Evolutionary conservation across 2,113 vertebrate species (phyloP), one percentile per base, ranked within the genome.

Genomic region (Xenus cinereus): DNA sequence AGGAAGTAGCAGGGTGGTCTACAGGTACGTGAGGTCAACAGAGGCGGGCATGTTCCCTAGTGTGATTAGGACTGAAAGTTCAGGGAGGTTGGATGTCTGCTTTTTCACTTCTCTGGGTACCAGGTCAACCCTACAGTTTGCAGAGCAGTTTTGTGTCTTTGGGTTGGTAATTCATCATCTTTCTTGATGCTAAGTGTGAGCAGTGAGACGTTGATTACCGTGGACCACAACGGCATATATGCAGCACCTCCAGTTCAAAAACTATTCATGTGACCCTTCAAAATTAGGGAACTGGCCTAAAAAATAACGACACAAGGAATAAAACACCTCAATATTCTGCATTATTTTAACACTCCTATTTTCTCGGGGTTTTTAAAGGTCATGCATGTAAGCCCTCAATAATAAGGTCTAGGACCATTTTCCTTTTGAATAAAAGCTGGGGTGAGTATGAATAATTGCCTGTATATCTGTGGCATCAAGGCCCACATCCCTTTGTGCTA

Each of bases 141-240:
- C 35, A 63, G 48, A 84, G 37, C 15, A 51, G 14, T 46, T 85
- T 69, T n/a, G 32, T 12, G 21, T 56, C 30, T 75, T 87, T 48
- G 56, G 15, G 32, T 62, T 57, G 59, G 24, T 50, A 64, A 74
- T 54, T 84, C 23, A 32, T 74, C 50, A 22, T 50, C 37, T 95
- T 89, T 56, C 59, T 86, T 2, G 0, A 53, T 51, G 32, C 35
- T 37, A 76, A 60, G 16, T 39, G n/a, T 46, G 63, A 87, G 26
- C 0, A 0, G 41, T 35, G 67, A 85, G 45, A 73, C 11, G 11
- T 83, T 87, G 75, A 72, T 86, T 57, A 41, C 26, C 0, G 0
- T 18, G 50, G 39, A 57, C 30, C 46, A 86, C 46, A 56, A 48
- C 4, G 6, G n/a, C 23, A 46, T 21, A 56, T 13, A 62, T 37